Evolutionary conservation across 37 sponge, comb jelly and placozoan species (phyloP).

Genomic region (Chondrosia reniformis): DNA sequence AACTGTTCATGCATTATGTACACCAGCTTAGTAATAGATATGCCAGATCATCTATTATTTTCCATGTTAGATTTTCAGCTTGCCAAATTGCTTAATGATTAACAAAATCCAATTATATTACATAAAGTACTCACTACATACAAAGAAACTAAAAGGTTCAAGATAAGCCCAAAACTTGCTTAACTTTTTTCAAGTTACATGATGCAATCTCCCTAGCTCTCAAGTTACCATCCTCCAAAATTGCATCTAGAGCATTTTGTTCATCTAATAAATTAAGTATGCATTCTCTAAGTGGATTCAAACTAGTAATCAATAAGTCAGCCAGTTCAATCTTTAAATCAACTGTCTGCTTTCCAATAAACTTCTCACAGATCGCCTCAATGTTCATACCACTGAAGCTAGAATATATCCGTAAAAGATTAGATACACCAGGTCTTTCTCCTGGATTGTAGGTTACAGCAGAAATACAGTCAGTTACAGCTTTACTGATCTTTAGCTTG

Average conservation of each 20-base stretch:
- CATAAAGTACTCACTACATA: too few relatives aligned
- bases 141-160: too few relatives aligned
- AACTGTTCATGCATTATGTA: too few relatives aligned
- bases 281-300: conserved; percentile 47
- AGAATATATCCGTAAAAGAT: conserved; percentile 67
- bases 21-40: too few relatives aligned
- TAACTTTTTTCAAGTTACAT: conserved; percentile 17
- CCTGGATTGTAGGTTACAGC: conserved; percentile 60
- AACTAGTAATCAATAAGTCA: conserved; percentile 39
- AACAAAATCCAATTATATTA: too few relatives aligned
- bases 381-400: conserved; percentile 22
- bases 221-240: conserved; percentile 49
- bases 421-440: conserved; percentile 72
- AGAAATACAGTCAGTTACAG: conserved; percentile 68
- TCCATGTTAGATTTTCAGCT: too few relatives aligned
- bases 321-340: conserved; percentile 30
- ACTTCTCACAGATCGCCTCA: conserved; percentile 42
- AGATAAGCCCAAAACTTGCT: conserved; percentile 41
- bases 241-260: conserved; percentile 30
- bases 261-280: conserved; percentile 28
- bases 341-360: conserved; percentile 22
- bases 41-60: too few relatives aligned
- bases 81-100: too few relatives aligned
- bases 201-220: conserved; percentile 50
- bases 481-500: conserved; percentile 54